Conservation (phyloP, 2,113 vertebrate species). For the Aythya baeri region DNA sequence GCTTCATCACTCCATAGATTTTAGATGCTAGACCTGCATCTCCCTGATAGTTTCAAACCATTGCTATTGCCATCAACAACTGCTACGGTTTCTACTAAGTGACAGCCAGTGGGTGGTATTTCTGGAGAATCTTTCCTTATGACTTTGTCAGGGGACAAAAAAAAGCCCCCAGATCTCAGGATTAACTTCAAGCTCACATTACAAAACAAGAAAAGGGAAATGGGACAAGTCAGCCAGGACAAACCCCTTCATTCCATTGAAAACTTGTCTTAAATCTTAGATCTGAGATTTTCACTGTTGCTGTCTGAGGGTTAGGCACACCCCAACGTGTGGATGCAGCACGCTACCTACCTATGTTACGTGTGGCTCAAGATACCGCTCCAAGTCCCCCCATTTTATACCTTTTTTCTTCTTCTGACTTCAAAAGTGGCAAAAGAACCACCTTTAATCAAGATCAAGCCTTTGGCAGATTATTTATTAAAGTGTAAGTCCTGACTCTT, state of each 20-base stretch:
- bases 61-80: conserved; percentile 22
- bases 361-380: neutral
- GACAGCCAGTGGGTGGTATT: neutral
- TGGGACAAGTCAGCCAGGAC: neutral
- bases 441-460: conserved; percentile 8
- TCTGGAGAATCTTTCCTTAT: neutral
- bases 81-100: neutral
- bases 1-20: neutral
- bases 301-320: neutral
- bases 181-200: neutral
- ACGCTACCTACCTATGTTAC: neutral
- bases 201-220: neutral
- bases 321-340: neutral
- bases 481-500: conserved; percentile 1
- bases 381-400: neutral
- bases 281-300: neutral
- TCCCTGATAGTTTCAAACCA: conserved; percentile 13
- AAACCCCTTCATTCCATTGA: neutral
- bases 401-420: neutral
- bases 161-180: neutral
- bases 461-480: neutral
- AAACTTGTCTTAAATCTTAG: neutral
- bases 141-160: conserved; percentile 1
- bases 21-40: neutral
- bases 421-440: neutral